Conservation (phyloP, 2,113 vertebrate species). For the Nothobranchius kuhntae region DNA sequence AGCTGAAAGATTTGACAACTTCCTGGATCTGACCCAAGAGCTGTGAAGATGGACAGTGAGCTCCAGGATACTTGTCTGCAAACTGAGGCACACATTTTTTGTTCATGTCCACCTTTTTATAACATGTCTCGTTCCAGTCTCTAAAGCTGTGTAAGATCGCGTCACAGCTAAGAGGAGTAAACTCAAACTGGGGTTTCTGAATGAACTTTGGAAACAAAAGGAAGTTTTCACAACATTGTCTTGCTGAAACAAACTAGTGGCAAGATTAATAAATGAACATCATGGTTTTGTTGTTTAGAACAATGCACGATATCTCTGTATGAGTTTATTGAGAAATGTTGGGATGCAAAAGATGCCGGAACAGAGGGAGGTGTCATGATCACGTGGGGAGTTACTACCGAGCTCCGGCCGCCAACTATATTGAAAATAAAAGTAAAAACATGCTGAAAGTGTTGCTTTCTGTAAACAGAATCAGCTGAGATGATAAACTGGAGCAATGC, state of each 20-base stretch:
- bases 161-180: conserved; percentile 20
- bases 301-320: no score
- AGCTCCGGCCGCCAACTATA: no score
- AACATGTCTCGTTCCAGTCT: not conserved
- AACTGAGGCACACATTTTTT: not conserved
- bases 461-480: no score
- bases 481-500: no score
- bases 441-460: no score
- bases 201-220: conserved; percentile 9
- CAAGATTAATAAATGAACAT: conserved; percentile 12
- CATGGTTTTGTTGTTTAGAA: not conserved
- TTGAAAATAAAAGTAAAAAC: no score
- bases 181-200: conserved; percentile 35
- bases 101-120: not conserved
- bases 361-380: no score
- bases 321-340: not conserved
- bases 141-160: conserved; percentile 56
- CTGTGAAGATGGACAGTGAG: conserved; percentile 24
- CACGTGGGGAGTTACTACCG: no score
- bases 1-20: conserved; percentile 26
- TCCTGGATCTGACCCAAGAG: conserved; percentile 16
- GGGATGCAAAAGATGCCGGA: no score
- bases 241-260: conserved; percentile 16
- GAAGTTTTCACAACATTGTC: conserved; percentile 37
- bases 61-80: conserved; percentile 8